Evolutionary conservation across 2,113 vertebrate genomes (phyloP).

Genomic region (Cynopterus brachyotis): DNA sequence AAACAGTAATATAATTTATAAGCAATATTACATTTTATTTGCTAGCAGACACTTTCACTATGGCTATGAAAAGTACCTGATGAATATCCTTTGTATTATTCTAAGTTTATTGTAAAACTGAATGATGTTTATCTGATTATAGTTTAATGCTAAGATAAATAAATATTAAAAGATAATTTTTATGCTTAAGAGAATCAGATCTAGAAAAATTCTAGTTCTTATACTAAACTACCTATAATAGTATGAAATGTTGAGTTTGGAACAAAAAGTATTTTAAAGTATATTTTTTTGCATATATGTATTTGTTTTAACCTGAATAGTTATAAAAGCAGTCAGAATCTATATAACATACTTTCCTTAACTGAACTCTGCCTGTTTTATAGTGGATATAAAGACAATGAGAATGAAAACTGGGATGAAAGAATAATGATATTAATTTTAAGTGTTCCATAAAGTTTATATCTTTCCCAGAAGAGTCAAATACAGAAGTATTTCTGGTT

Average conservation of each 20-base stretch:
- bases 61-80: constrained; percentile 57
- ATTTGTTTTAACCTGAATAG: constrained; percentile 41
- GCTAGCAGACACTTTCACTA: constrained; percentile 60
- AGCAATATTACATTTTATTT: constrained; percentile 73
- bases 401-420: neutral
- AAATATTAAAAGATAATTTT: constrained; percentile 57
- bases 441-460: neutral
- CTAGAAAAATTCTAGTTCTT: constrained; percentile 32
- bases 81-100: constrained; percentile 72
- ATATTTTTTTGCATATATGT: constrained; percentile 17
- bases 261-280: constrained; percentile 43
- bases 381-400: neutral
- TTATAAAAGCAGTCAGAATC: neutral
- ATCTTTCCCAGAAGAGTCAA: neutral
- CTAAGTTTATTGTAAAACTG: constrained; percentile 73
- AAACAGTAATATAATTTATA: constrained; percentile 76
- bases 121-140: constrained; percentile 71
- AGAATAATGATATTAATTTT: neutral
- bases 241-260: constrained; percentile 36
- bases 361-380: neutral
- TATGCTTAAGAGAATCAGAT: constrained; percentile 52
- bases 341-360: neutral
- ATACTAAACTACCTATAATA: constrained; percentile 10
- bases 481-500: neutral
- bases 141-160: constrained; percentile 58